phyloP scores from a whole-genome alignment of 2,113 vertebrate species.

The Dicentrarchus labrax region DNA sequence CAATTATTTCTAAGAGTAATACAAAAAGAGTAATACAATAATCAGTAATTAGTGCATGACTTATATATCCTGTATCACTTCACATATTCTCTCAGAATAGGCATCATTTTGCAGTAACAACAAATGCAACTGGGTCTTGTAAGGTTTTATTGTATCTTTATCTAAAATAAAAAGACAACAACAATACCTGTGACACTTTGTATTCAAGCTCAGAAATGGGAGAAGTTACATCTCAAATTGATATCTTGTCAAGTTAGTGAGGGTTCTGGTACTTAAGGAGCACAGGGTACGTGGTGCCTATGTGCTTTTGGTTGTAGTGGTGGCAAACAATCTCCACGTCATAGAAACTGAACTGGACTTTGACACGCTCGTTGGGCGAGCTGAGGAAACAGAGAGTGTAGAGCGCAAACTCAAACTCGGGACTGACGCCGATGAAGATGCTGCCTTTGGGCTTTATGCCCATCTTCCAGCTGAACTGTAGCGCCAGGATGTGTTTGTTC shows the following conservation, averaged over 20 bases:
- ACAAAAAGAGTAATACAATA: not conserved
- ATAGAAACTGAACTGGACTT: constrained; percentile 85
- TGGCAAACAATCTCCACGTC: constrained; percentile 87
- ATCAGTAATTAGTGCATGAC: not conserved
- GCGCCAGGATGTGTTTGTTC: constrained; percentile 85
- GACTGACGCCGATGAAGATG: constrained; percentile 88
- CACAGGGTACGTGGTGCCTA: constrained; percentile 86
- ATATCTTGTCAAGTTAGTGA: constrained; percentile 19
- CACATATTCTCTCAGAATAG: not conserved
- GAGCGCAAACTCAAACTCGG: constrained; percentile 87
- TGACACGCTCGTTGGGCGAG: constrained; percentile 84
- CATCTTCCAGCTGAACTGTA: constrained; percentile 89
- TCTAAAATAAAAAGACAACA: constrained; percentile 81
- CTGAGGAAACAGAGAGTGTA: constrained; percentile 87
- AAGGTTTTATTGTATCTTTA: constrained; percentile 82
- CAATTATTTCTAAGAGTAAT: not conserved
- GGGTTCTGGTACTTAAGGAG: constrained; percentile 75
- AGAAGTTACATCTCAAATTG: constrained; percentile 7
- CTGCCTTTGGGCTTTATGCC: constrained; percentile 87
- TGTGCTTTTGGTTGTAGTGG: constrained; percentile 86
- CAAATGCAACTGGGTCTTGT: constrained; percentile 41
- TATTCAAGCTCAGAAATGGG: constrained; percentile 23
- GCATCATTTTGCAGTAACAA: not conserved
- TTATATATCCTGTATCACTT: not conserved
- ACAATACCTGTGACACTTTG: constrained; percentile 69